A percentile compares a stretch with the other conserved stretches of the same genome.
These are phyloP conservation scores for Ellobium chinense DNA, from an alignment of 2,888 invertebrate species.

Conservation along the genomic window DNA sequence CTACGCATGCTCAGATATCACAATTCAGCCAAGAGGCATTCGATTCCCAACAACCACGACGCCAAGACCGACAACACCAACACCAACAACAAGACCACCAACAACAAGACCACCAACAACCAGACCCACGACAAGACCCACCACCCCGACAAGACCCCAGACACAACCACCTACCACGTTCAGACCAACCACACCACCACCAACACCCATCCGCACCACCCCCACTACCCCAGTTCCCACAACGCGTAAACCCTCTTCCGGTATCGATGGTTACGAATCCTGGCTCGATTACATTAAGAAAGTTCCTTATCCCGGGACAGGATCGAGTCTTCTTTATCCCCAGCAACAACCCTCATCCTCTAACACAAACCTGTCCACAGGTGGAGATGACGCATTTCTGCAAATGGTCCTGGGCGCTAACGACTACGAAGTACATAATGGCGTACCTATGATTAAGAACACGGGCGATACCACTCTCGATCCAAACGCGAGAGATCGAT, in stretches of 20 bases:
- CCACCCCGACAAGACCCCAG: neutral
- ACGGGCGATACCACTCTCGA: too few species aligned
- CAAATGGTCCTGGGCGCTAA: neutral
- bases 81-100: constrained; percentile 15
- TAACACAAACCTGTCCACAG: too few species aligned
- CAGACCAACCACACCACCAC: neutral
- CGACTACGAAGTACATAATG: too few species aligned
- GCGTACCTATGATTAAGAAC: too few species aligned
- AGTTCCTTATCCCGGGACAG: too few species aligned
- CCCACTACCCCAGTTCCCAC: neutral
- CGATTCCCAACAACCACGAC: neutral
- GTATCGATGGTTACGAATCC: too few species aligned
- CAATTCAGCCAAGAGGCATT: constrained; percentile 26
- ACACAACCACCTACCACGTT: constrained; percentile 15
- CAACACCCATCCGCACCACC: constrained; percentile 16
- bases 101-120: neutral
- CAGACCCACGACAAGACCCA: neutral
- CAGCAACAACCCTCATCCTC: too few species aligned
- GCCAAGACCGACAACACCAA: neutral
- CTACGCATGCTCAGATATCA: constrained; percentile 54
- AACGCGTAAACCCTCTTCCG: neutral
- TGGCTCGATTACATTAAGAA: too few species aligned
- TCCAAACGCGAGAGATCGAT: too few species aligned
- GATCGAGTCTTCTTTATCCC: too few species aligned
- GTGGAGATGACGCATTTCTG: neutral